Percentiles rank a stretch among this genome's conserved stretches.
Evolutionary conservation across 1,140 invertebrate species (phyloP).

Genomic region (Melitaea cinxia): DNA sequence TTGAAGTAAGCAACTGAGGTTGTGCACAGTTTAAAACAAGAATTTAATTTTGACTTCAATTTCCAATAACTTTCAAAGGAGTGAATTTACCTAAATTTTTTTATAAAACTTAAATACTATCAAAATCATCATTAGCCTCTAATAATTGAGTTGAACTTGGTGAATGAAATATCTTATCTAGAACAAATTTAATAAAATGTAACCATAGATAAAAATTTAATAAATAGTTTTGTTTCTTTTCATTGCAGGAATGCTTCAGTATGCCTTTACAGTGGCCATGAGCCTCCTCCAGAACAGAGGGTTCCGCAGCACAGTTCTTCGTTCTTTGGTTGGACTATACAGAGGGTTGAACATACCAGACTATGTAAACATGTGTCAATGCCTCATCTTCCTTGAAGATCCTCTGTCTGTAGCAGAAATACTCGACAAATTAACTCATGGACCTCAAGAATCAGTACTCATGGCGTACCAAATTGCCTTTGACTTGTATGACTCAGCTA

Average conservation of each 20-base stretch:
- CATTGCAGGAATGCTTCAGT: slow-evolving; percentile 92
- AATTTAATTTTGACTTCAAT: too few species aligned
- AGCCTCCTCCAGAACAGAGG: slow-evolving; percentile 96
- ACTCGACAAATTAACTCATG: slow-evolving; percentile 92
- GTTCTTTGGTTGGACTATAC: slow-evolving; percentile 95
- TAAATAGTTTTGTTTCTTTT: slow-evolving; percentile 19
- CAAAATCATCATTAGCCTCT: too few species aligned
- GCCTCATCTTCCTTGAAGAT: slow-evolving; percentile 97
- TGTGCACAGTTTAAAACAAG: too few species aligned
- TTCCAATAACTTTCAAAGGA: too few species aligned
- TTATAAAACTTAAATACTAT: too few species aligned
- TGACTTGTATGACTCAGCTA: slow-evolving; percentile 99
- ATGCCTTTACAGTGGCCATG: slow-evolving; percentile 98
- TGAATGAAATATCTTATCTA: too few species aligned
- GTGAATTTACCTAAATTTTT: too few species aligned
- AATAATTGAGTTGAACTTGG: too few species aligned
- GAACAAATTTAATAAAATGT: too few species aligned
- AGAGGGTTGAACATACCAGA: slow-evolving; percentile 93
- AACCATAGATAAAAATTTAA: background rate
- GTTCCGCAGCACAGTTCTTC: slow-evolving; percentile 94
- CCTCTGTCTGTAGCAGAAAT: slow-evolving; percentile 95
- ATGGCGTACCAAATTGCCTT: slow-evolving; percentile 99
- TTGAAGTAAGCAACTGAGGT: too few species aligned
- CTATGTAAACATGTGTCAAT: slow-evolving; percentile 98
- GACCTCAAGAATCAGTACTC: slow-evolving; percentile 87